Conservation (phyloP, 2,888 invertebrate genomes). For the Pandemis cinnamomeana region DNA sequence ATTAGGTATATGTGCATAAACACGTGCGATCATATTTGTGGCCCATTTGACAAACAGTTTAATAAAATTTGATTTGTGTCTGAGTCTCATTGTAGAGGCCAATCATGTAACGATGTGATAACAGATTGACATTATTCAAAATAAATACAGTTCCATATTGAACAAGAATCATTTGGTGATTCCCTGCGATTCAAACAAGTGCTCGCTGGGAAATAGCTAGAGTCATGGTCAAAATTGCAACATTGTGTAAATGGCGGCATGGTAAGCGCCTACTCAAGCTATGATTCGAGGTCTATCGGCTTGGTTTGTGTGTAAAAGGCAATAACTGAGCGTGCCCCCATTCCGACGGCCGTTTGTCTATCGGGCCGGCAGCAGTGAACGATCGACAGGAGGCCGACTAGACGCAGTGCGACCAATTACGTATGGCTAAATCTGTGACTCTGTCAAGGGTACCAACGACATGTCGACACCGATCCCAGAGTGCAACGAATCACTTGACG, state of each 20-base stretch:
- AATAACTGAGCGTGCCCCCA: conserved; percentile 48
- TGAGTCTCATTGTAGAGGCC: background rate
- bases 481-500: conserved; percentile 28
- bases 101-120: background rate
- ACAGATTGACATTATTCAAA: background rate
- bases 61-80: background rate
- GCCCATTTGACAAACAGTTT: background rate
- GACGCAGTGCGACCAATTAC: conserved; percentile 38
- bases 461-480: conserved; percentile 32
- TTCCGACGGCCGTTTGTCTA: conserved; percentile 50
- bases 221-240: conserved; percentile 23
- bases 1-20: background rate
- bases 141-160: background rate
- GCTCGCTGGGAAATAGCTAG: background rate
- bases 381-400: conserved; percentile 52
- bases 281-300: conserved; percentile 37
- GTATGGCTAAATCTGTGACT: conserved; percentile 3
- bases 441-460: conserved; percentile 25
- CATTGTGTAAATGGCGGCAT: conserved; percentile 21
- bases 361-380: conserved; percentile 17
- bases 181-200: background rate
- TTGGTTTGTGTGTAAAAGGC: conserved; percentile 39
- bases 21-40: background rate
- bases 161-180: background rate
- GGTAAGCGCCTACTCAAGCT: conserved; percentile 38